Evolutionary conservation across 2,797 vertebrate species (phyloP).

Genomic region (Megaceryle alcyon): DNA sequence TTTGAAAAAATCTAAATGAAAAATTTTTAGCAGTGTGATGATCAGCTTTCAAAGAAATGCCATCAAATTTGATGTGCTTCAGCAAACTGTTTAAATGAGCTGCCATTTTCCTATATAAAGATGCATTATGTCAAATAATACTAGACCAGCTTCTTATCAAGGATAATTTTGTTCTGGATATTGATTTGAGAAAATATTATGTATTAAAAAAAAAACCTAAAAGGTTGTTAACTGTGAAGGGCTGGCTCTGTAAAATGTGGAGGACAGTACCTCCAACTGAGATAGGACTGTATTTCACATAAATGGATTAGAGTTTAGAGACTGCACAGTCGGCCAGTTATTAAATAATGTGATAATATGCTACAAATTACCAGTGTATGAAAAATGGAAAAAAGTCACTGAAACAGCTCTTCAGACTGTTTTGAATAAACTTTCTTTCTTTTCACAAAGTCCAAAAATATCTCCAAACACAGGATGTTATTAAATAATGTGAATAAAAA

Average conservation of each 20-base stretch:
- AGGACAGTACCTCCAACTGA: neutral
- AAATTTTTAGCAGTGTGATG: neutral
- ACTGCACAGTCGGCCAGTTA: neutral
- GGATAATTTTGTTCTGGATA: neutral
- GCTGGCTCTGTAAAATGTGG: neutral
- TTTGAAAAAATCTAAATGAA: neutral
- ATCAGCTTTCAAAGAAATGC: neutral
- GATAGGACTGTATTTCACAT: neutral
- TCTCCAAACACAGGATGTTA: neutral
- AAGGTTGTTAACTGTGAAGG: neutral
- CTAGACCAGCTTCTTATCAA: neutral
- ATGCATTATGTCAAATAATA: neutral
- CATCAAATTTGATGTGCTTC: neutral
- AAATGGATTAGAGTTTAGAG: neutral
- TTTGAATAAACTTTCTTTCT: neutral
- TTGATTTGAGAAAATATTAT: neutral
- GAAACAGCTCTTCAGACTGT: neutral
- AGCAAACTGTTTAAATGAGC: neutral
- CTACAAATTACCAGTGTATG: neutral
- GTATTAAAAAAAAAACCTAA: neutral
- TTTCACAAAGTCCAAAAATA: neutral
- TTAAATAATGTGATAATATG: neutral
- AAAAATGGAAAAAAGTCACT: neutral
- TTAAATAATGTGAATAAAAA: neutral
- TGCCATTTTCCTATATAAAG: neutral